Base-by-base conservation (phyloP, 2,888 invertebrate genomes). In the Pollenia angustigena region DNA sequence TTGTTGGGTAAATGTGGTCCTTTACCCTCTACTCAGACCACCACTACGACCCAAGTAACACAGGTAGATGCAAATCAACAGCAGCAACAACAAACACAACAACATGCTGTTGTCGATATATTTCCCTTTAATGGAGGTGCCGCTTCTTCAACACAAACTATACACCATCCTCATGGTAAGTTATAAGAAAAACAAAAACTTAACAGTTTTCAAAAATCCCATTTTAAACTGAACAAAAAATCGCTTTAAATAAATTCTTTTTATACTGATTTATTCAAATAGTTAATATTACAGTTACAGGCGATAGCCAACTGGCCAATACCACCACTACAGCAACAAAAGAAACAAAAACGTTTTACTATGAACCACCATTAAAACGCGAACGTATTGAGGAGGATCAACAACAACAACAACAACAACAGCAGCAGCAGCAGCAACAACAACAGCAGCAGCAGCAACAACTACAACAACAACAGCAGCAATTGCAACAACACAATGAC, bases 121-220 rank as follows among this genome's bases (percentile, higher is more conserved):
- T 92, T 92, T 56, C 92, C 92, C 0, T 92, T 92, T 56, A 92
- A 92, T 72, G 92, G 92, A 8, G 90, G 88, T 40, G 91, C 91
- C 14, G 90, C 92, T 7, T 90, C 92, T 68, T 91, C 92, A 11
- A 91, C 91, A 14, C 92, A 92, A 88, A 91, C 92, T 54, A 75
- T 92, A 52, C 90, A 92, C 52, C 92, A 92, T 91, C 92, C 92
- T 84, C 92, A 92, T 75, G 92, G 92, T 92, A 85, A 88, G 90
- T 69, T 74, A n/a, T 11, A 50, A 16, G n/a, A 32, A 64, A 58
- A 71, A 16, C 32, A 64, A 42, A 54, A 48, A 54, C 16, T 14
- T 4, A 50, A 11, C 16, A 40, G 7, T 10, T 23, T 32, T 32
- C 0, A 1, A 32, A 32, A 32, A 32, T 32, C 32, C 32, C 32